These are phyloP conservation scores for Troides aeacus DNA, from an alignment of 2,888 invertebrate species.

Conservation along the genomic window DNA sequence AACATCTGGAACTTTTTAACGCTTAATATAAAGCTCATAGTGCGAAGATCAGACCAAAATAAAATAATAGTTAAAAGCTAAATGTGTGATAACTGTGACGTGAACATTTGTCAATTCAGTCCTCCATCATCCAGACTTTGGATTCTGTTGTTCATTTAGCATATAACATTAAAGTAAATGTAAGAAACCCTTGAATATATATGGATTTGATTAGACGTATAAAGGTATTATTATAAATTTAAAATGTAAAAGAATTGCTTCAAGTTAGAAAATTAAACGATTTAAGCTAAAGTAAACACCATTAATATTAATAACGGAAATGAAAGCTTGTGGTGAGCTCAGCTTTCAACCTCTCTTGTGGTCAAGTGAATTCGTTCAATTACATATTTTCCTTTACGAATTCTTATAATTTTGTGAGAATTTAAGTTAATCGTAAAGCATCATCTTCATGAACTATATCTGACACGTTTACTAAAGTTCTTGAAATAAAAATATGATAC, in stretches of 20 bases:
- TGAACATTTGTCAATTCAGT: too few species aligned
- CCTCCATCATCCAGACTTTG: too few species aligned
- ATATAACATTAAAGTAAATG: too few species aligned
- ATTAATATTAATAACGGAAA: conserved; percentile 29
- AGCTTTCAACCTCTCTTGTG: conserved; percentile 16
- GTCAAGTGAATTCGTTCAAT: conserved; percentile 15
- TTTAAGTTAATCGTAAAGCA: background rate
- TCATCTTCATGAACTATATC: background rate
- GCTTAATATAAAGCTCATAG: too few species aligned
- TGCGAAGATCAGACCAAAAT: too few species aligned
- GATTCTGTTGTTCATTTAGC: too few species aligned
- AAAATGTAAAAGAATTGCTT: background rate
- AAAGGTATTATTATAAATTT: background rate
- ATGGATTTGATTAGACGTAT: too few species aligned
- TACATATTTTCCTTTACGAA: background rate
- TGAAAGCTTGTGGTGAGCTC: conserved; percentile 20
- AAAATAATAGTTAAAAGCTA: too few species aligned
- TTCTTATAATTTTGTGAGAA: background rate
- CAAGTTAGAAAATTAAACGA: background rate
- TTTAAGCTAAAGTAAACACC: conserved; percentile 15
- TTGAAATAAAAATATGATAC: too few species aligned
- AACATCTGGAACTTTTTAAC: too few species aligned
- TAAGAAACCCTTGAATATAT: too few species aligned
- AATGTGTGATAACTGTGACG: too few species aligned
- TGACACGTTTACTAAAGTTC: background rate